These are phyloP conservation scores for Chinchilla lanigera DNA, from an alignment of 2,113 vertebrate genomes.

Conservation along the genomic window DNA sequence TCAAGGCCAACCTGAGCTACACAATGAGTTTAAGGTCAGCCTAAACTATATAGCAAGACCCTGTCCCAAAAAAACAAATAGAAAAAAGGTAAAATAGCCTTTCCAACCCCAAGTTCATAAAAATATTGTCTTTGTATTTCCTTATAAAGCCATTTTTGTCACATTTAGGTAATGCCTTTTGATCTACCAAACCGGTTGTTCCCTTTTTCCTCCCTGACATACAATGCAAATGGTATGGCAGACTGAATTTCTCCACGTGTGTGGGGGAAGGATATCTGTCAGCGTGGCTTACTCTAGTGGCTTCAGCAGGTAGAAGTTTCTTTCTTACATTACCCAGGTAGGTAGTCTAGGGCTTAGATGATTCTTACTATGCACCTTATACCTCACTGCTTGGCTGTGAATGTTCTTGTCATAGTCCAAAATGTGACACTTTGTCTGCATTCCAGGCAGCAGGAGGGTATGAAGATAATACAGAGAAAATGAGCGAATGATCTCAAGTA, in stretches of 20 bases:
- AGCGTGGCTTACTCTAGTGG: neutral
- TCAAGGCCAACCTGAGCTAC: neutral
- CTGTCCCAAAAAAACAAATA: neutral
- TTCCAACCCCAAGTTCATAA: slow-evolving; percentile 4
- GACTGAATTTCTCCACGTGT: neutral
- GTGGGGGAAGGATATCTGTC: neutral
- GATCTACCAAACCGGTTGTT: neutral
- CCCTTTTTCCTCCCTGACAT: neutral
- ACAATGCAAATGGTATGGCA: neutral
- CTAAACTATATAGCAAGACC: neutral
- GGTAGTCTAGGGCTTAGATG: neutral
- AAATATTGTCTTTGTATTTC: slow-evolving; percentile 1
- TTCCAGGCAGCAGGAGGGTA: neutral
- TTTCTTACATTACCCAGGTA: neutral
- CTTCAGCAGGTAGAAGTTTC: neutral
- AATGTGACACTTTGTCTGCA: neutral
- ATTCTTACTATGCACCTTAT: neutral
- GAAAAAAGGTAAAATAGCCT: neutral
- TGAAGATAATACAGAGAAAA: slow-evolving; percentile 12
- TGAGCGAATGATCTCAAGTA: neutral
- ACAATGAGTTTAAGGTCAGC: neutral
- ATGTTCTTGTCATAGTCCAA: neutral
- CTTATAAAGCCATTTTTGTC: neutral
- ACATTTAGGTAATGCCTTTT: neutral
- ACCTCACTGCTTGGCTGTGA: neutral